Base-by-base conservation (phyloP, 2,888 invertebrate genomes). In the Leuctra nigra region DNA sequence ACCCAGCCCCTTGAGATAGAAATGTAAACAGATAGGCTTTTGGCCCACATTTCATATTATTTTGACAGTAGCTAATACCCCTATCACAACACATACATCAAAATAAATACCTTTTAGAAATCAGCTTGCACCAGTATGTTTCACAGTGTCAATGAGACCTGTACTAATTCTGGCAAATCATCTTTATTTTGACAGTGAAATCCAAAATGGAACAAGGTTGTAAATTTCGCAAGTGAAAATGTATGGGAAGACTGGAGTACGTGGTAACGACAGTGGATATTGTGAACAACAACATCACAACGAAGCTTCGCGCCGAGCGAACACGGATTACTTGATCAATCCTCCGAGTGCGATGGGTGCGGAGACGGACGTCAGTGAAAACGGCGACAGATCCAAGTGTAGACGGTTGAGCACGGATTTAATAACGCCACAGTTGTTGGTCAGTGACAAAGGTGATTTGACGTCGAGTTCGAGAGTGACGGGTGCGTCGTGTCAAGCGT, bases 401-500 rank as follows among this genome's bases (percentile, higher is more conserved):
- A 9, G 33, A 18, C 50, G 50, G 4, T 50, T 50, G 33, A 50
- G 50, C 14, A 50, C 50, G 2, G 50, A 50, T 33, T 35, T 50
- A 29, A 50, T 50, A 29, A 50, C 50, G 11, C 50, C 50, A 2
- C 33, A 50, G 14, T 35, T 50, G 50, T 33, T 35, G 16, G 50
- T 50, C 20, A 33, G 33, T 16, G 33, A 33, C 11, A 33, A 50
- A 33, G 20, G 14, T n/a, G 41, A 41, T 18, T 18, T 20, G 11
- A 20, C 41, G 11, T 41, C 41, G 38, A 53, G 24, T 33, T 64
- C 64, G 56, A 64, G 64, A 48, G 81, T 81, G 65, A 84, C 86
- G 48, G 86, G 86, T 29, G 79, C 86, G 22, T 93, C 94, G 2
- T 96, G 92, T 72, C 87, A 88, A 66, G 96, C 96, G 39, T 77